phyloP scores from a whole-genome alignment of 2,113 vertebrate species.

The Hucho hucho region DNA sequence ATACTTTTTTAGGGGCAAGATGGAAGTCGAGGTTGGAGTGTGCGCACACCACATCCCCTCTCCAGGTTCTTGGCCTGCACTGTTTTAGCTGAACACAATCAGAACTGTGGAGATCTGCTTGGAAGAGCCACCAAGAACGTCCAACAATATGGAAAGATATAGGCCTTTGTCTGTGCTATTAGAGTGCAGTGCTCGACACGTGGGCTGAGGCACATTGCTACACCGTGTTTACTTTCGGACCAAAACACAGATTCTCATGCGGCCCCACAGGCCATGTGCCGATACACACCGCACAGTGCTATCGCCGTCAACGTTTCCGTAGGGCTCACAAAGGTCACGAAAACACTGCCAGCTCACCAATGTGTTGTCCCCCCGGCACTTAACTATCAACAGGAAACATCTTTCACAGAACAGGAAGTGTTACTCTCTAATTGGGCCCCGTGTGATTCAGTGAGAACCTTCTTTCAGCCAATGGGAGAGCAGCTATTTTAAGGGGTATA shows the following conservation, averaged over 20 bases:
- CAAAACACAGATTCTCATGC: slow-evolving; percentile 59
- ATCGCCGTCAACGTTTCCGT: slow-evolving; percentile 66
- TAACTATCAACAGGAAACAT: slow-evolving; percentile 93
- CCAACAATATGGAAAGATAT: neutral
- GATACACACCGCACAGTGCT: slow-evolving; percentile 36
- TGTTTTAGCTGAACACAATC: neutral
- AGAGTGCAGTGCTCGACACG: slow-evolving; percentile 19
- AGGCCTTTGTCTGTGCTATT: neutral
- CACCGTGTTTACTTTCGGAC: slow-evolving; percentile 62
- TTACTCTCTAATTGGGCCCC: slow-evolving; percentile 74
- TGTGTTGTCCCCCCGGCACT: slow-evolving; percentile 48
- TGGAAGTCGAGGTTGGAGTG: neutral
- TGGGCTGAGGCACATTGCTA: slow-evolving; percentile 32
- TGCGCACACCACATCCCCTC: neutral
- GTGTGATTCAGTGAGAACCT: slow-evolving; percentile 73
- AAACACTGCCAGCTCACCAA: slow-evolving; percentile 65
- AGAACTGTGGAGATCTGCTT: neutral
- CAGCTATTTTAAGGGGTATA: slow-evolving; percentile 92
- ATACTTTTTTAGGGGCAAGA: neutral
- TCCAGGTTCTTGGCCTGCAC: neutral
- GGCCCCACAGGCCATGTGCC: slow-evolving; percentile 23
- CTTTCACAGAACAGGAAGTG: slow-evolving; percentile 87
- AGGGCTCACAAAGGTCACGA: slow-evolving; percentile 67
- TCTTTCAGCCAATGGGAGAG: slow-evolving; percentile 73
- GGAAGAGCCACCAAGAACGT: neutral